phyloP scores from a whole-genome alignment of 2,797 vertebrate genomes.

The Karalla daura region DNA sequence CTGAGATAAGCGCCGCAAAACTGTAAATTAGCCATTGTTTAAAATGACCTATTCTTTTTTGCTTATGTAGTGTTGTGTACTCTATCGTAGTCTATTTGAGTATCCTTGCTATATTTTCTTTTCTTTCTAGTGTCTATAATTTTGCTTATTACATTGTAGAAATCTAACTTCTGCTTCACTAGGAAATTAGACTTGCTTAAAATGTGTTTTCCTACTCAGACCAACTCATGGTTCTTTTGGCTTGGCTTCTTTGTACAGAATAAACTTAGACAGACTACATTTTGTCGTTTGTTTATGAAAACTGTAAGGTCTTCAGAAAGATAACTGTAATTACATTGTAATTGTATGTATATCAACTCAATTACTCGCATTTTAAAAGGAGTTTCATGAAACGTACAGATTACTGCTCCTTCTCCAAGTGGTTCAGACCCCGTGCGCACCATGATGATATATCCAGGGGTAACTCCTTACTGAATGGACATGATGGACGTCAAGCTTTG shows the following conservation, averaged over 20 bases:
- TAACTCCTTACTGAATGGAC: conserved; percentile 60
- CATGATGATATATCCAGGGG: conserved; percentile 48
- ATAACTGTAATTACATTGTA: conserved; percentile 77
- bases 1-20: conserved; percentile 55
- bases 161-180: conserved; percentile 78
- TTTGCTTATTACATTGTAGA: conserved; percentile 69
- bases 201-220: conserved; percentile 77
- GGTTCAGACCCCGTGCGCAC: conserved; percentile 49
- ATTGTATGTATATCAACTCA: conserved; percentile 76
- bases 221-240: conserved; percentile 73
- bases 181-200: conserved; percentile 73
- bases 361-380: conserved; percentile 65
- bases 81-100: conserved; percentile 79
- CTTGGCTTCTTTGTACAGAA: conserved; percentile 85
- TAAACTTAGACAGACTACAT: conserved; percentile 76
- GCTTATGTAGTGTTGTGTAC: conserved; percentile 80
- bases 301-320: conserved; percentile 71
- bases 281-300: conserved; percentile 80
- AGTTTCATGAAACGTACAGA: conserved; percentile 56
- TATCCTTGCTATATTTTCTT: conserved; percentile 73
- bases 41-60: conserved; percentile 67
- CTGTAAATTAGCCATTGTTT: conserved; percentile 79
- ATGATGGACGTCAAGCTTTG: conserved; percentile 64
- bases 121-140: conserved; percentile 68
- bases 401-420: conserved; percentile 47